Conservation (phyloP, 2,113 vertebrate species). For the Rana temporaria region DNA sequence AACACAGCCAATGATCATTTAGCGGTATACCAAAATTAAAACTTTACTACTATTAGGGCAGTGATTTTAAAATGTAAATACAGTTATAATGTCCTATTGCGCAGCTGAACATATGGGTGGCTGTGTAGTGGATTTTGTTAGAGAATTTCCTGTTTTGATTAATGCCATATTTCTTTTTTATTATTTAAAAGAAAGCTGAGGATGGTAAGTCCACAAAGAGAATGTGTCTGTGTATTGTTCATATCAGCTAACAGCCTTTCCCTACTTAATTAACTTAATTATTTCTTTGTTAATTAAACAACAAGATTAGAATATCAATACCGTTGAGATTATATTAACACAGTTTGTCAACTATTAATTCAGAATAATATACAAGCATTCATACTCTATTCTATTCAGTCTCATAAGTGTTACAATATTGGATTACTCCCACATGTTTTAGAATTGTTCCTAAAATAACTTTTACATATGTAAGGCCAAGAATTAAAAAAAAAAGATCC, state of each 20-base stretch:
- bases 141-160: constrained; percentile 11
- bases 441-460: background rate
- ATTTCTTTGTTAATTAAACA: constrained; percentile 54
- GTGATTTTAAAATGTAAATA: background rate
- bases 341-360: constrained; percentile 52
- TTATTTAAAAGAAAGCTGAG: constrained; percentile 23
- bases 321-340: constrained; percentile 43
- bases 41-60: background rate
- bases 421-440: background rate
- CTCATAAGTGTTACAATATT: constrained; percentile 29
- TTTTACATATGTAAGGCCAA: background rate
- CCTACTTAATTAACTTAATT: constrained; percentile 45
- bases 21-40: too few species aligned
- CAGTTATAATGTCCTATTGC: background rate
- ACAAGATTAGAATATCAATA: constrained; percentile 54
- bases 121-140: background rate
- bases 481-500: too few species aligned
- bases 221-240: constrained; percentile 27
- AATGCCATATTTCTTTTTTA: constrained; percentile 16
- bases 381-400: constrained; percentile 19
- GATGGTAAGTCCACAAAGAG: constrained; percentile 22
- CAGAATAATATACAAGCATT: constrained; percentile 21
- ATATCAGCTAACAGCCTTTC: constrained; percentile 40
- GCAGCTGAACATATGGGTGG: background rate
- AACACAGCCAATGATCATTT: too few species aligned